Evolutionary conservation across 2,888 invertebrate genomes (phyloP).

Genomic region (Phania funesta): DNA sequence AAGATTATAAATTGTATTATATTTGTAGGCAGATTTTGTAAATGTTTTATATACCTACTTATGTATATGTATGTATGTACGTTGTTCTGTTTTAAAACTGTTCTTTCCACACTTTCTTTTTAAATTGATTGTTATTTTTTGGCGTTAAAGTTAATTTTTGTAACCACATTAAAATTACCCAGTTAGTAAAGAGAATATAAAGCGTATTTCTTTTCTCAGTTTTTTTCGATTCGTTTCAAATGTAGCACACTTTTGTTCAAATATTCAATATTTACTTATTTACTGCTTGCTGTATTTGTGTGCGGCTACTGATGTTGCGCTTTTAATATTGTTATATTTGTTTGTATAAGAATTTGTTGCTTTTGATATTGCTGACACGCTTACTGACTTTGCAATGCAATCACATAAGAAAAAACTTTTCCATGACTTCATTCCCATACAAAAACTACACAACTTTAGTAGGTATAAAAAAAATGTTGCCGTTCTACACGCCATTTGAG

Average conservation of each 20-base stretch:
- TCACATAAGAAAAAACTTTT: slow-evolving; percentile 46
- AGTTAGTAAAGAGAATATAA: slow-evolving; percentile 12
- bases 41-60: too few relatives aligned
- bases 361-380: slow-evolving; percentile 62
- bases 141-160: slow-evolving; percentile 5
- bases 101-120: slow-evolving; percentile 22
- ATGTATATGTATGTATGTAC: too few relatives aligned
- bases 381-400: slow-evolving; percentile 61
- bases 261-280: slow-evolving; percentile 59
- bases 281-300: slow-evolving; percentile 27
- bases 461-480: slow-evolving; percentile 23
- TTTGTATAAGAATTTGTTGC: slow-evolving; percentile 22
- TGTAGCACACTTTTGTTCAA: slow-evolving; percentile 65
- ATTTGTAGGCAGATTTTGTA: too few relatives aligned
- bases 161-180: slow-evolving; percentile 6
- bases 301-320: slow-evolving; percentile 29
- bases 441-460: slow-evolving; percentile 24
- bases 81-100: too few relatives aligned
- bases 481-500: slow-evolving; percentile 44
- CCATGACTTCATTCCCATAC: slow-evolving; percentile 66
- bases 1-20: too few relatives aligned
- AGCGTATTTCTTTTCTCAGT: background rate
- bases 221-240: slow-evolving; percentile 45
- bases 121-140: background rate
- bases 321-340: slow-evolving; percentile 20